A percentile compares a stretch with the other conserved stretches of the same genome.
phyloP scores from a whole-genome alignment of 2,113 vertebrate genomes.

The Myrmecophaga tridactyla region DNA sequence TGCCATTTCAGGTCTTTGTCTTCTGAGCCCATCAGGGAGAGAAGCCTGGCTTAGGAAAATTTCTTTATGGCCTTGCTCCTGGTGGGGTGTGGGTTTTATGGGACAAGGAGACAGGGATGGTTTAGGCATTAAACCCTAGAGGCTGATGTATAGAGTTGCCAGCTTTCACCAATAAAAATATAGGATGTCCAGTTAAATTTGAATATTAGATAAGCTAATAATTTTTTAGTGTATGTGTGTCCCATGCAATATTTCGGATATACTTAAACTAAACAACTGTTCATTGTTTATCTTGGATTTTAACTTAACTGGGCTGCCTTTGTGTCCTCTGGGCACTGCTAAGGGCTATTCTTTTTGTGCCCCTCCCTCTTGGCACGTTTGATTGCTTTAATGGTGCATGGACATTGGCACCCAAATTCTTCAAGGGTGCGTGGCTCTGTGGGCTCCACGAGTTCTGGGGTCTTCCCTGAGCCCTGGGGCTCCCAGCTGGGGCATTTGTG shows the following conservation, averaged over 20 bases:
- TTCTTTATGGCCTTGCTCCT: fast-evolving
- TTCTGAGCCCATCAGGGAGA: fast-evolving
- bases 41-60: fast-evolving
- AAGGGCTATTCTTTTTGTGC: background rate
- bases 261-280: background rate
- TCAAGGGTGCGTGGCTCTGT: fast-evolving
- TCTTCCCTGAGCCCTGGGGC: background rate
- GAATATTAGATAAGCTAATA: background rate
- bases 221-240: background rate
- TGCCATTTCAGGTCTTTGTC: background rate
- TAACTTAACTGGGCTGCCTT: fast-evolving
- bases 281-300: background rate
- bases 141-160: background rate
- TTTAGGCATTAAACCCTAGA: background rate
- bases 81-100: background rate
- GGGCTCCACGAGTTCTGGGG: background rate
- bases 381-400: background rate
- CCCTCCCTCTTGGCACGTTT: background rate
- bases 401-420: background rate
- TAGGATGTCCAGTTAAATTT: background rate
- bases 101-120: background rate
- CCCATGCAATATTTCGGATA: background rate
- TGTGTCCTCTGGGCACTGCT: background rate
- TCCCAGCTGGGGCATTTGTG: background rate
- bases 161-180: background rate